These are phyloP conservation scores for Apamea anceps DNA, from an alignment of 2,888 invertebrate genomes.

Conservation along the genomic window DNA sequence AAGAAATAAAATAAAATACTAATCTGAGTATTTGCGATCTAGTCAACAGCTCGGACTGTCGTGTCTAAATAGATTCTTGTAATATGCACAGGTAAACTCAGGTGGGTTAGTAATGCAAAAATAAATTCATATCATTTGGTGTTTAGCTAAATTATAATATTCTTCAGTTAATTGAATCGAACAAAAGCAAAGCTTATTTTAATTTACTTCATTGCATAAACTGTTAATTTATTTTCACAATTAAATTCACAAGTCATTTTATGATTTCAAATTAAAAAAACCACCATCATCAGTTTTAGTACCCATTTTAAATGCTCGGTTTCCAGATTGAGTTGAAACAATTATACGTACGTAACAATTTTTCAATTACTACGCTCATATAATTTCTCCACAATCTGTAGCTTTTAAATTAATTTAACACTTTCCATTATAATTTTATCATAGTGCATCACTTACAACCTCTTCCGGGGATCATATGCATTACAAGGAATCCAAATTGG, in stretches of 20 bases:
- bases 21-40: slow-evolving; percentile 66
- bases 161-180: background rate
- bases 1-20: slow-evolving; percentile 47
- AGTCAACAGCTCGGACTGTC: slow-evolving; percentile 68
- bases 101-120: slow-evolving; percentile 67
- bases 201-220: background rate
- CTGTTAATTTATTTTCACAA: background rate
- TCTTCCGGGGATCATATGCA: slow-evolving; percentile 50
- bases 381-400: slow-evolving; percentile 35
- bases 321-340: slow-evolving; percentile 44
- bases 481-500: slow-evolving; percentile 45
- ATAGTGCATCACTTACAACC: slow-evolving; percentile 48
- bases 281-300: slow-evolving; percentile 30
- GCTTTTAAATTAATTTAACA: slow-evolving; percentile 42
- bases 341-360: slow-evolving; percentile 56
- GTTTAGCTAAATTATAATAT: slow-evolving; percentile 22
- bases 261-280: slow-evolving; percentile 14
- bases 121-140: slow-evolving; percentile 33
- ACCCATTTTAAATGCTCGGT: slow-evolving; percentile 38
- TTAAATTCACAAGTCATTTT: background rate
- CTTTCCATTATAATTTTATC: background rate
- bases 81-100: slow-evolving; percentile 70
- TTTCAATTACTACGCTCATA: slow-evolving; percentile 38
- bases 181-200: background rate
- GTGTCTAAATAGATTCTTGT: slow-evolving; percentile 61